Evolutionary conservation across 2,888 invertebrate genomes (phyloP).

Genomic region (Harpalus rubripes): DNA sequence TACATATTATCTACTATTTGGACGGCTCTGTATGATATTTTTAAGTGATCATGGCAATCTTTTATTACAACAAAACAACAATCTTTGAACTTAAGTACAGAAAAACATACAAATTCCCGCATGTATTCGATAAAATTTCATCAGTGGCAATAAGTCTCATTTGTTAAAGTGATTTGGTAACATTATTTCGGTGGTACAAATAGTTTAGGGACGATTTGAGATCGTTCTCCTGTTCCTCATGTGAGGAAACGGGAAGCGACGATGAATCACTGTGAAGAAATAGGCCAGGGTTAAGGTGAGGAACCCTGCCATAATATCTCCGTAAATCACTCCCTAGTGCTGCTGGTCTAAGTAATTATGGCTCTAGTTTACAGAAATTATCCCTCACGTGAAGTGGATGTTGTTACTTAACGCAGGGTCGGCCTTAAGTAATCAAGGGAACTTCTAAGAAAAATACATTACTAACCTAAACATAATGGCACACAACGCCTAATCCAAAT

Average conservation of each 20-base stretch:
- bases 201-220: not conserved
- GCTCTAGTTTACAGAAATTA: slow-evolving; percentile 64
- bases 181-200: not conserved
- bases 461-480: slow-evolving; percentile 21
- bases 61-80: too few relatives aligned
- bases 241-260: not conserved
- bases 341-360: slow-evolving; percentile 62
- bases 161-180: not conserved
- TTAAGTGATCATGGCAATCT: too few relatives aligned
- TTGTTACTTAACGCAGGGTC: slow-evolving; percentile 48
- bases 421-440: slow-evolving; percentile 33
- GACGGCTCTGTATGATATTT: too few relatives aligned
- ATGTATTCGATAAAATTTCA: too few relatives aligned
- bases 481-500: slow-evolving; percentile 17
- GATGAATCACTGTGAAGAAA: slow-evolving; percentile 18
- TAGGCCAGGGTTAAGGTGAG: slow-evolving; percentile 48
- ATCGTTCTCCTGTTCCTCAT: not conserved
- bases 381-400: slow-evolving; percentile 55
- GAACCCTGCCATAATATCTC: slow-evolving; percentile 55
- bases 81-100: too few relatives aligned
- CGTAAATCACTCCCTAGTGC: slow-evolving; percentile 59
- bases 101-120: too few relatives aligned
- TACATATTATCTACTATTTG: too few relatives aligned
- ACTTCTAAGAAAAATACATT: slow-evolving; percentile 45
- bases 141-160: too few relatives aligned